Base-by-base conservation (phyloP, 2,797 vertebrate genomes). In the Sibirionetta formosa region DNA sequence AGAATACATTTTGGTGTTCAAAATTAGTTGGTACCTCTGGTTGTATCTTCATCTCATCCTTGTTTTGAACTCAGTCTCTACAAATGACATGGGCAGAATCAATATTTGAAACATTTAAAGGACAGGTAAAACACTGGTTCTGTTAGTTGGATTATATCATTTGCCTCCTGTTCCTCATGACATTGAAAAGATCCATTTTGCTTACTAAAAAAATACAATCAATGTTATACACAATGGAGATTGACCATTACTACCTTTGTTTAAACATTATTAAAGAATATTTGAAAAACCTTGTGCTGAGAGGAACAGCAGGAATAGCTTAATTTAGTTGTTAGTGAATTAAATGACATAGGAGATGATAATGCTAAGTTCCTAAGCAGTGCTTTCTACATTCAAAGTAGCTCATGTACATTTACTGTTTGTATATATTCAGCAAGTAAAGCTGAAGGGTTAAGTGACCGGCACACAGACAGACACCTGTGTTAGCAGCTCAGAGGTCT, bases 1-100 rank as follows among this genome's bases (percentile, higher is more conserved):
- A 84, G 70, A 90, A 73, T 75, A 11, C 60, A 58, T 71, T 81
- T 84, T 76, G 56, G 9, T 93, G 44, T 69, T 94, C 53, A 65
- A 44, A 96, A 82, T 86, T 60, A 54, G 56, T 91, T 63, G 42
- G 10, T 85, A 65, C 58, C 58, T 58, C 73, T 64, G 63, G 13
- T 60, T 80, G 20, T 70, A 38, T 84, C n/a, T 93, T 82, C 31
- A 42, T 76, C 51, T 81, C 44, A 66, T 84, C 31, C 58, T 20
- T 80, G 81, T 65, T 90, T 86, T 0, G 4, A 33, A 27, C 48
- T 80, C 91, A 69, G 61, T 88, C 51, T 82, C 29, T 54, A 20
- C 31, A 54, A n/a, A 33, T 53, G 20, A 5, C 44, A 40, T 68
- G 71, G 60, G 75, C 33, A 84, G 80, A 93, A 88, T 75, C 70